Base-by-base conservation (phyloP, 1,140 invertebrate genomes). In the Trichogramma pretiosum region DNA sequence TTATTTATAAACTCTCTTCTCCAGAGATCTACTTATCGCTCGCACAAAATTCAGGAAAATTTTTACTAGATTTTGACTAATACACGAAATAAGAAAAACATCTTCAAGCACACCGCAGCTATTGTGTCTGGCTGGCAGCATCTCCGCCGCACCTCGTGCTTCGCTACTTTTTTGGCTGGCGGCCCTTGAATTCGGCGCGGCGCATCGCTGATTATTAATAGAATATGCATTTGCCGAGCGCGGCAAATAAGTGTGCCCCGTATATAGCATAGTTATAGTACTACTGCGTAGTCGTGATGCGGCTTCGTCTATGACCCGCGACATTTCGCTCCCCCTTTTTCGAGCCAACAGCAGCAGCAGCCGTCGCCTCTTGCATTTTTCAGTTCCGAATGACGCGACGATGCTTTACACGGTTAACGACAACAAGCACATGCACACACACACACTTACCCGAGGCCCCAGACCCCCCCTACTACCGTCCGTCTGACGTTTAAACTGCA, bases 131-230 rank as follows among this genome's bases (percentile, higher is more conserved):
- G 34, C 23, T 41, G 16, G 22, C 5, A 23, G 1, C 23, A 26
- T 38, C 13, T 2, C 13, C 5, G 22, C 16, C 3, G 28, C 10
- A 16, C 47, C 10, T 11, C 23, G 7, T 19, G 8, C 17, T 16
- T 37, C 39, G 18, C 14, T 18, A 5, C 39, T 8, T 23, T 40
- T 37, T 9, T 1, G 17, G 16, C 13, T 10, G 3, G 21, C 22
- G 18, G 22, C 9, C 0, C 37, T 18, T 19, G n/a, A n/a, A n/a
- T n/a, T n/a, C n/a, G n/a, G n/a, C n/a, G n/a, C n/a, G n/a, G n/a
- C n/a, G n/a, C 35, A 14, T 30, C n/a, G 28, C 36, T 23, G 38
- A 50, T 50, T 50, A 50, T 50, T 45, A 40, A 50, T 50, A 50
- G 48, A 50, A 50, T 45, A 40, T 37, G 32, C 48, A 45, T 45